Conservation (phyloP, 2,797 vertebrate genomes). For the Clarias platycephalus region DNA sequence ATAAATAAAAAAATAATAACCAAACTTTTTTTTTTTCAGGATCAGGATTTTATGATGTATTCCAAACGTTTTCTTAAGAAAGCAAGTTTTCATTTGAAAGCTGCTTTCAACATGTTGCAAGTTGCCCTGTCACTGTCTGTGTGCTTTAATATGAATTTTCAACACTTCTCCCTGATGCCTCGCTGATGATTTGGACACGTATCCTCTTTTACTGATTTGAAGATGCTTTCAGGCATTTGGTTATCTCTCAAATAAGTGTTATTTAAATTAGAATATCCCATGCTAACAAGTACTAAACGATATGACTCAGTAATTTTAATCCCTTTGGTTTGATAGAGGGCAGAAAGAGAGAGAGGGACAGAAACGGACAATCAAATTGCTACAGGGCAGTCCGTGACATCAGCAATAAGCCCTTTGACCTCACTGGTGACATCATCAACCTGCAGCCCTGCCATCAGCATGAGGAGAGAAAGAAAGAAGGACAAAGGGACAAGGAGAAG, state of each 20-base stretch:
- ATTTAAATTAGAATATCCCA: background rate
- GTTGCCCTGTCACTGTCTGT: background rate
- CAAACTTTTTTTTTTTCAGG: no score
- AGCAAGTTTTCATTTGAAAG: background rate
- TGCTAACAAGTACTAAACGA: background rate
- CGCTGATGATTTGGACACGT: background rate
- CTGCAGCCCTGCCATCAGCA: constrained; percentile 61
- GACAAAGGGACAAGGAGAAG: constrained; percentile 30
- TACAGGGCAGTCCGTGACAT: constrained; percentile 56
- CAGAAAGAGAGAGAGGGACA: background rate
- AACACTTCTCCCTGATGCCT: background rate
- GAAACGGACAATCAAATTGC: background rate
- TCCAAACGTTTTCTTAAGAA: background rate
- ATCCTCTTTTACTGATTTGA: background rate
- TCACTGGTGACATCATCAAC: constrained; percentile 61
- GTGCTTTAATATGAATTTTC: background rate
- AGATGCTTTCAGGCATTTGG: background rate
- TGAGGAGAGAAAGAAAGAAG: background rate
- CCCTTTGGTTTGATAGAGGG: no score
- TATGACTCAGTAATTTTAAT: background rate
- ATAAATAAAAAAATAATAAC: no score
- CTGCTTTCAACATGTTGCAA: background rate
- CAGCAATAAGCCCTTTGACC: constrained; percentile 58
- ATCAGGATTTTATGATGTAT: background rate
- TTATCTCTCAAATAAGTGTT: background rate